phyloP scores from a whole-genome alignment of 37 sponge, comb jelly and placozoan genomes.

The Oopsacas minuta region DNA sequence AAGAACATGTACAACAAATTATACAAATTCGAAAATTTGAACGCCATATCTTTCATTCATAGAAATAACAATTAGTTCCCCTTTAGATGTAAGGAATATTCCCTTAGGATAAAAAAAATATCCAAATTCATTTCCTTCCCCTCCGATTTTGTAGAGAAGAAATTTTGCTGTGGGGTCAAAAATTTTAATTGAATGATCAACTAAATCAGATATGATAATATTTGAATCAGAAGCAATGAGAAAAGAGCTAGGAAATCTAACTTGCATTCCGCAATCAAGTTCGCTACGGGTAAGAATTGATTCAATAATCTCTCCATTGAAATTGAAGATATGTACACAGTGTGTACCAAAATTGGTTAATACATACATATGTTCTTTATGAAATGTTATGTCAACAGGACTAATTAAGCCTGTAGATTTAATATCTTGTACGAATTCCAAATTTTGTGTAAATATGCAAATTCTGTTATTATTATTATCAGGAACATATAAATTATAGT shows the following conservation, averaged over 20 bases:
- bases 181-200: background rate
- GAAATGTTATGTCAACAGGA: background rate
- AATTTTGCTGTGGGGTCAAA: background rate
- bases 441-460: background rate
- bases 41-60: background rate
- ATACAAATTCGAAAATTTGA: background rate
- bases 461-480: background rate
- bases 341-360: background rate
- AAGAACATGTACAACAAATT: no score
- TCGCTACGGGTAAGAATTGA: background rate
- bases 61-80: background rate
- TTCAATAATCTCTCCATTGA: background rate
- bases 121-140: background rate
- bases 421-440: background rate
- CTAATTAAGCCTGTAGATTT: background rate
- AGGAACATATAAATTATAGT: background rate
- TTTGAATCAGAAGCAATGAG: background rate
- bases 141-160: background rate
- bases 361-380: background rate
- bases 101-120: background rate
- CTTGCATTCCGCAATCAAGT: background rate
- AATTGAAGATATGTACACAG: background rate
- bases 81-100: background rate
- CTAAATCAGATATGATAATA: background rate
- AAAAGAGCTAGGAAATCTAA: background rate